These are phyloP conservation scores for Synchiropus splendidus DNA, from an alignment of 2,113 vertebrate genomes.

Conservation along the genomic window DNA sequence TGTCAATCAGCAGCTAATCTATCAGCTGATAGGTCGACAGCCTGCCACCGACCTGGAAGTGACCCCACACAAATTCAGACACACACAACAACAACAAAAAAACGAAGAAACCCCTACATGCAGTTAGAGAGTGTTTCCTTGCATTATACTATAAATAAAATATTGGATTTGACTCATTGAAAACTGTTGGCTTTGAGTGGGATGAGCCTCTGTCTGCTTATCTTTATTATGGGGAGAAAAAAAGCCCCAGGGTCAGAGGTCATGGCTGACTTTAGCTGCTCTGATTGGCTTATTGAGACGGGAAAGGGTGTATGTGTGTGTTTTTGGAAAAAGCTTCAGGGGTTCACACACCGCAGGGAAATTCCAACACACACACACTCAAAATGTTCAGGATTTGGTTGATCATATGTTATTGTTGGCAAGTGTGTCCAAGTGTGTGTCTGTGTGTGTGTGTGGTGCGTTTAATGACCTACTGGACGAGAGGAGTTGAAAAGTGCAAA, in stretches of 20 bases:
- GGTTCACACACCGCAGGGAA: slow-evolving; percentile 2
- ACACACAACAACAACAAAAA: background rate
- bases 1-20: slow-evolving; percentile 27
- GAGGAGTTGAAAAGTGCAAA: slow-evolving; percentile 1
- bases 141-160: background rate
- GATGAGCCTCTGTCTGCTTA: no score
- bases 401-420: slow-evolving; percentile 6
- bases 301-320: slow-evolving; percentile 3
- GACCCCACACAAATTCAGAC: slow-evolving; percentile 3
- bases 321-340: background rate
- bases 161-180: background rate
- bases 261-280: slow-evolving; percentile 1
- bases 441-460: slow-evolving; percentile 1
- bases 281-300: background rate
- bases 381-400: slow-evolving; percentile 2
- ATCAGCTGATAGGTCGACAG: slow-evolving; percentile 18
- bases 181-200: background rate
- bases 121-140: background rate
- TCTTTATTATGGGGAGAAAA: background rate
- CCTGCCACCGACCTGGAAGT: slow-evolving; percentile 8
- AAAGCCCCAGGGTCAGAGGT: slow-evolving; percentile 1
- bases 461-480: slow-evolving; percentile 1
- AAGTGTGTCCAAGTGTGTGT: background rate
- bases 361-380: slow-evolving; percentile 1
- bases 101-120: background rate